Conservation (phyloP, 2,888 invertebrate genomes). For the Spodoptera littoralis region DNA sequence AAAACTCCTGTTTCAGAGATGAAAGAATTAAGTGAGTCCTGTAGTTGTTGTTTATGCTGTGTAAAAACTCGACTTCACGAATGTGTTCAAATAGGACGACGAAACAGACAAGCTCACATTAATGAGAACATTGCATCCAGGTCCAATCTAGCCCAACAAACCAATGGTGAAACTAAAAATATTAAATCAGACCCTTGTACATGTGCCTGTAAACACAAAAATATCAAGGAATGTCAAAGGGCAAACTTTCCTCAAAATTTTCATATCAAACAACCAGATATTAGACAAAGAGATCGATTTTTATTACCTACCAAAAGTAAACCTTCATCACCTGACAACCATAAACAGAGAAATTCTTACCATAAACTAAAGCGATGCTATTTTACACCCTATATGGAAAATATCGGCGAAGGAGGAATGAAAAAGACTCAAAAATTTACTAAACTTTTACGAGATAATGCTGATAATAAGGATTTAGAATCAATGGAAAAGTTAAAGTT, state of each 20-base stretch:
- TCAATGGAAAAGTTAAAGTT: slow-evolving; percentile 17
- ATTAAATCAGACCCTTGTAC: slow-evolving; percentile 75
- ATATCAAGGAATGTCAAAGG: slow-evolving; percentile 49
- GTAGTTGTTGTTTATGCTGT: slow-evolving; percentile 72
- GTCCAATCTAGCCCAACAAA: slow-evolving; percentile 52
- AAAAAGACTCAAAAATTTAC: slow-evolving; percentile 7
- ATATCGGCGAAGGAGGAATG: slow-evolving; percentile 42
- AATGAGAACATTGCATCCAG: slow-evolving; percentile 44
- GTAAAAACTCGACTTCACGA: slow-evolving; percentile 50
- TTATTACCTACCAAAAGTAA: slow-evolving; percentile 12
- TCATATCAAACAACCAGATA: slow-evolving; percentile 18
- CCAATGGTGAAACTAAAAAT: slow-evolving; percentile 60
- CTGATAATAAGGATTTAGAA: neutral
- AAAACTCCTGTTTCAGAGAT: slow-evolving; percentile 60
- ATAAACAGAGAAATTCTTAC: slow-evolving; percentile 41
- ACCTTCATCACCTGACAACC: slow-evolving; percentile 31
- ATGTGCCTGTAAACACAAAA: slow-evolving; percentile 61
- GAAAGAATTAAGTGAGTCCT: slow-evolving; percentile 65
- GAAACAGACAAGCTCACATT: slow-evolving; percentile 41
- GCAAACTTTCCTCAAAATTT: slow-evolving; percentile 46
- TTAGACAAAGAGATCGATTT: slow-evolving; percentile 3
- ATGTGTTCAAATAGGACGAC: slow-evolving; percentile 45
- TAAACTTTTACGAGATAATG: slow-evolving; percentile 2
- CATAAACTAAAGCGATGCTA: slow-evolving; percentile 58
- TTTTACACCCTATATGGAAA: slow-evolving; percentile 50